These are phyloP conservation scores for Congeria kusceri DNA, from an alignment of 2,888 invertebrate species.

Conservation along the genomic window DNA sequence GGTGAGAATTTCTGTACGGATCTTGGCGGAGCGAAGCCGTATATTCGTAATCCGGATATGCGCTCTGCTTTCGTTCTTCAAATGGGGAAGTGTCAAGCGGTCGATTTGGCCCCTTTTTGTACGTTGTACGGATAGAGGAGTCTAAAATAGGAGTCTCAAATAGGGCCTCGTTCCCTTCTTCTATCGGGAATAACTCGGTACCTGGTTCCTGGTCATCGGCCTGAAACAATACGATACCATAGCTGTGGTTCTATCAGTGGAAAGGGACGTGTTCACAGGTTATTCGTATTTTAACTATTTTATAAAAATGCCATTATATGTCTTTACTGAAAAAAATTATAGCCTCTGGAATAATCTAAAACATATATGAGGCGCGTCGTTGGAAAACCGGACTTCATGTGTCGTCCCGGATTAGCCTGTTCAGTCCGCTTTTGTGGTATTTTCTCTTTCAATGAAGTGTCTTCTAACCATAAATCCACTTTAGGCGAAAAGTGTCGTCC, in stretches of 20 bases:
- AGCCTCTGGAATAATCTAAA: too few species aligned
- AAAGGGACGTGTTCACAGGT: too few species aligned
- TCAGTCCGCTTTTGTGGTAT: too few species aligned
- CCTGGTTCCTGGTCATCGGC: not conserved
- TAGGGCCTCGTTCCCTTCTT: conserved; percentile 48
- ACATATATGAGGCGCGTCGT: too few species aligned
- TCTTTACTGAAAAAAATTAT: too few species aligned
- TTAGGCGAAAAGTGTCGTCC: too few species aligned
- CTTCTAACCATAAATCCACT: too few species aligned
- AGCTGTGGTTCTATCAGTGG: not conserved
- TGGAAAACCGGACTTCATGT: too few species aligned
- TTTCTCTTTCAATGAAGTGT: too few species aligned
- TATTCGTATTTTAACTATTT: too few species aligned
- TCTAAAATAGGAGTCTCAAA: conserved; percentile 45
- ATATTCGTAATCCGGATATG: conserved; percentile 49
- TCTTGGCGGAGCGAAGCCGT: conserved; percentile 32
- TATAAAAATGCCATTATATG: too few species aligned
- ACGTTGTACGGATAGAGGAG: conserved; percentile 49
- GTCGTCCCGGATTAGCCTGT: too few species aligned
- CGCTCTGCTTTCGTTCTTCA: conserved; percentile 18
- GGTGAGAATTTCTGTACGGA: conserved; percentile 34
- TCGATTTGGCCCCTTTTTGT: conserved; percentile 62
- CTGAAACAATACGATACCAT: not conserved
- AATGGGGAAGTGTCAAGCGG: conserved; percentile 1
- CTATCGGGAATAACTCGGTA: not conserved